Evolutionary conservation across 2,113 vertebrate genomes (phyloP), one percentile per base, ranked within the genome.

Genomic region (Cynocephalus volans): DNA sequence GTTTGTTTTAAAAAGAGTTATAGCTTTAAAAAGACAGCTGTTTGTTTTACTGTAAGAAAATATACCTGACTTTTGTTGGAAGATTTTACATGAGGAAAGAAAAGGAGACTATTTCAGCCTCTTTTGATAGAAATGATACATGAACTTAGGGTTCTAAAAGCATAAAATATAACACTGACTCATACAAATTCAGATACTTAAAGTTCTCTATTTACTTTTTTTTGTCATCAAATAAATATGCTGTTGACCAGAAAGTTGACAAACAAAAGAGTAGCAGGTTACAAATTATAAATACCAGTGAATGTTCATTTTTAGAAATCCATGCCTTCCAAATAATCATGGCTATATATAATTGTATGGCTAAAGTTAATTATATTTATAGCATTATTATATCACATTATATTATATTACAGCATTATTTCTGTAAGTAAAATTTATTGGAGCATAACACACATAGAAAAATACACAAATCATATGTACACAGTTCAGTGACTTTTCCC

Each of bases 221-320:
- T 80, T 56, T 48, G 8, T 54, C 23, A 33, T 90, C n/a, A 76
- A 80, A 41, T 54, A 76, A 88, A 33, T 56, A 58, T 19, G 26
- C 11, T 58, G 8, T 18, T 28, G 31, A 72, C 36, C 48, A 31
- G 28, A 50, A 56, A 54, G 9, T 36, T 54, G 26, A 9, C 24
- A 14, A 45, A 45, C 60, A 36, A 62, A 69, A 2, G 6, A 54
- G 5, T 36, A 86, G 69, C 50, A 67, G 33, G 36, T 31, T 90
- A 5, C 24, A 62, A 76, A 70, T 64, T 62, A 67, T 56, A 60
- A 93, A 89, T 75, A 58, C 45, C 14, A 3, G 6, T 26, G 23
- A 73, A 64, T 87, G 24, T 88, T 31, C 19, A 54, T 45, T 72
- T 80, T 77, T 85, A 72, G n/a, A 28, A 96, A 80, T n/a, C 45